Evolutionary conservation across 2,888 invertebrate species (phyloP).

Genomic region (Mellilla xanthometata): DNA sequence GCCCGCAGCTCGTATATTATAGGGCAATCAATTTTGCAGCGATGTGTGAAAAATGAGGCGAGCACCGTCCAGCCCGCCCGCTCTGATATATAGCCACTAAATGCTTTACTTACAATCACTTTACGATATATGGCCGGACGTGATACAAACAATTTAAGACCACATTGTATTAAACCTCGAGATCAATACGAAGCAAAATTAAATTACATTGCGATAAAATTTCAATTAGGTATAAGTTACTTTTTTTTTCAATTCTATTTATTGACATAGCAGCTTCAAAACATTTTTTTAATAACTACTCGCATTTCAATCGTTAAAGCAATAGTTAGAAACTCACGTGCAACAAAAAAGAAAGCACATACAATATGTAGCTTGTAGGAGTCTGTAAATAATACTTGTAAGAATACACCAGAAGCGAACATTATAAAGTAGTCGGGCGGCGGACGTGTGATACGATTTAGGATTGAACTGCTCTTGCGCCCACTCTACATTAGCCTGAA

Average conservation of each 20-base stretch:
- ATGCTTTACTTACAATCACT: slow-evolving; percentile 58
- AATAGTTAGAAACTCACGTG: too few relatives aligned
- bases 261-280: too few relatives aligned
- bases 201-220: too few relatives aligned
- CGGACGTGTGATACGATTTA: slow-evolving; percentile 68
- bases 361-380: slow-evolving; percentile 12
- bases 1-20: slow-evolving; percentile 34
- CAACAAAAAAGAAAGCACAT: not conserved
- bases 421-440: slow-evolving; percentile 40
- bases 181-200: too few relatives aligned
- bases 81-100: slow-evolving; percentile 56
- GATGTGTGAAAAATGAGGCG: slow-evolving; percentile 8
- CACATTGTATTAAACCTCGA: too few relatives aligned
- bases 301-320: too few relatives aligned
- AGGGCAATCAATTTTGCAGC: slow-evolving; percentile 4
- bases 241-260: too few relatives aligned
- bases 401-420: slow-evolving; percentile 21
- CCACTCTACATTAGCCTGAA: slow-evolving; percentile 72
- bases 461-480: slow-evolving; percentile 65
- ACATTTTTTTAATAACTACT: too few relatives aligned
- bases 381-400: slow-evolving; percentile 14
- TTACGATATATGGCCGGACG: slow-evolving; percentile 49
- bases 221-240: too few relatives aligned
- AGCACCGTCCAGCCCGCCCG: slow-evolving; percentile 27
- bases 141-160: slow-evolving; percentile 38